Evolutionary conservation across 2,888 invertebrate genomes (phyloP), one percentile per base, ranked within the genome.

Genomic region (Megaustenia siamemsis): DNA sequence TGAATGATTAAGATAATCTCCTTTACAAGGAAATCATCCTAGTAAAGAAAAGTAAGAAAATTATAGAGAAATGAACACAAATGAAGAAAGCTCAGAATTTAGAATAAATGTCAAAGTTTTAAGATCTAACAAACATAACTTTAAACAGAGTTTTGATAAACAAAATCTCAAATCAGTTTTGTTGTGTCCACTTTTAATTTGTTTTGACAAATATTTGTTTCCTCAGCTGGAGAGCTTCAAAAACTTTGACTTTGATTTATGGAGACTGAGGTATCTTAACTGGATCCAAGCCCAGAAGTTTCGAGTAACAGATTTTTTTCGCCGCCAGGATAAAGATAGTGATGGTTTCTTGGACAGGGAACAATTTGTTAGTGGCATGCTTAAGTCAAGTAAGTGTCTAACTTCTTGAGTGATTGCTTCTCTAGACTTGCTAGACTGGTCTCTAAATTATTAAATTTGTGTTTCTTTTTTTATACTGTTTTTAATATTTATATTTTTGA

Each of bases 211-310:
- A 18, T 73, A 0, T 73, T 32, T 77, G 15, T 60, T 78, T 69
- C 88, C 86, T n/a, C 87, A 93, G 93, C 86, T 93, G 90, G 94
- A 94, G 87, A 93, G 93, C 84, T 92, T 94, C 87, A 93, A 93
- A 89, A 94, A 92, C 89, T 94, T 94, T 89, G 92, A 94, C 88
- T 94, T 94, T 89, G 93, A 93, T 63, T 87, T 91, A n/a, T 94
- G 94, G 94, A 90, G 93, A 80, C 89, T 91, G 66, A 87, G 93
- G 21, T 94, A 94, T 86, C 87, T 93, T 24, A 90, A 92, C 77
- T 94, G 93, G 93, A 93, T 94, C 81, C 91, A 93, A 77, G 90
- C 91, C 18, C 93, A 93, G 86, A 94, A 94, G 86, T 90, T 93
- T 88, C 88, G 94, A 73, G 92, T 94, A 66, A 93, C 93, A 12